Evolutionary conservation across 2,797 vertebrate genomes (phyloP), one percentile per base, ranked within the genome.

Genomic region (Coluber constrictor): DNA sequence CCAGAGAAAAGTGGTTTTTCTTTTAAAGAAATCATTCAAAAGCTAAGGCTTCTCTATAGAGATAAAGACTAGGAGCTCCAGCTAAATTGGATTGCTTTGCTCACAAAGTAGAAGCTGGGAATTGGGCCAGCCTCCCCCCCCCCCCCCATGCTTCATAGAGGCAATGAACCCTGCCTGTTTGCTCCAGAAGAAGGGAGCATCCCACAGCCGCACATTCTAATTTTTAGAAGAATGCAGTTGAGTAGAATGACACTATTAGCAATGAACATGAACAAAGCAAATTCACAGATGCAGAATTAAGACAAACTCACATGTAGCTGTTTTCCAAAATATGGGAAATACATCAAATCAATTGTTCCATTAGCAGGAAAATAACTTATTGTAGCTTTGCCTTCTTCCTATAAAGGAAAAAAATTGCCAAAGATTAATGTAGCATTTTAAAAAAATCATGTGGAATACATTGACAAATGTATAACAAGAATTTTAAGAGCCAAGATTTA

Each of bases 291-390:
- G 1, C 88, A 91, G 61, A 90, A 92, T 86, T n/a, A 91, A 93
- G 56, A 90, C 74, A 94, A 95, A 99, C 99, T 99, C 97, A 99
- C 99, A 5, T 99, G 99, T 83, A 96, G 95, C 89, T 98, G 98
- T 94, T 98, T 99, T 43, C 99, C 99, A 29, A 99, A 99, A 95
- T 99, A 99, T 0, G 99, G 99, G 95, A 98, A 99, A 96, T 98
- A 99, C 98, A 98, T 99, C 97, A 98, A 98, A 94, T 99, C 98
- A 95, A 99, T 96, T 1, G 55, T 92, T 63, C 98, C 98, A 59
- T 96, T 92, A 7, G 88, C 0, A 43, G 99, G 99, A 96, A 98
- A 99, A 95, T 98, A 98, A 90, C 93, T 94, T 96, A 99, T 97
- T 94, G 94, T 86, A 94, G 98, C 93, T 10, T 88, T 93, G 25